Conservation (phyloP, 2,797 vertebrate species). For the Syngnathus rostellatus region DNA sequence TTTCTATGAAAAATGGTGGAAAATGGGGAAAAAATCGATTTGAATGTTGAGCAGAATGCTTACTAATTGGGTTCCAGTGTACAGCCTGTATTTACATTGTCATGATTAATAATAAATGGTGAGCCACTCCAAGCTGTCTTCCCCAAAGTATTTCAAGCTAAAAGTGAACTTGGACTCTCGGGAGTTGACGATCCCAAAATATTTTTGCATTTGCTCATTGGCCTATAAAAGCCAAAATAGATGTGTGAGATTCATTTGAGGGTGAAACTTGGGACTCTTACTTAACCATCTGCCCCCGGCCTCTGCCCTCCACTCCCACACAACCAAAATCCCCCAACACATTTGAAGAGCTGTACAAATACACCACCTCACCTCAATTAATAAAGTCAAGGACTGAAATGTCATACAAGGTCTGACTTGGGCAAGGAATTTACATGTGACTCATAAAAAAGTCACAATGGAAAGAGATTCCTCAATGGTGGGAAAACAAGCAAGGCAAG, state of each 20-base stretch:
- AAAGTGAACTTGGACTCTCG: constrained; percentile 34
- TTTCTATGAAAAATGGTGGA: too few species aligned
- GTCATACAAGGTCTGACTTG: not conserved
- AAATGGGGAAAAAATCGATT: not conserved
- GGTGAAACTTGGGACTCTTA: not conserved
- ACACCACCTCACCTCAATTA: not conserved
- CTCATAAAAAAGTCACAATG: constrained; percentile 6
- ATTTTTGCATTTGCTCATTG: constrained; percentile 22
- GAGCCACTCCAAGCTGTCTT: constrained; percentile 17
- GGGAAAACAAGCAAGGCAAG: constrained; percentile 19
- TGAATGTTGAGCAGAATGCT: not conserved
- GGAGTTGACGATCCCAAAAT: constrained; percentile 39
- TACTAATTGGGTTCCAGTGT: not conserved
- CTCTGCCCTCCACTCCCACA: too few species aligned
- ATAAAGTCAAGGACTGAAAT: not conserved
- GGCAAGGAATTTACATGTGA: not conserved
- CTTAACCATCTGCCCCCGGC: too few species aligned
- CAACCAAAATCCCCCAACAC: not conserved
- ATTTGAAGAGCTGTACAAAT: not conserved
- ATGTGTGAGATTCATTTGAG: not conserved
- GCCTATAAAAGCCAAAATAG: constrained; percentile 25
- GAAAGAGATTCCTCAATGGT: constrained; percentile 13
- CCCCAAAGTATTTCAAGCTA: constrained; percentile 43
- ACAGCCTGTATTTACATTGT: not conserved
- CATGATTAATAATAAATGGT: constrained; percentile 23